phyloP scores from a whole-genome alignment of 2,113 vertebrate species.

The Equus przewalskii region DNA sequence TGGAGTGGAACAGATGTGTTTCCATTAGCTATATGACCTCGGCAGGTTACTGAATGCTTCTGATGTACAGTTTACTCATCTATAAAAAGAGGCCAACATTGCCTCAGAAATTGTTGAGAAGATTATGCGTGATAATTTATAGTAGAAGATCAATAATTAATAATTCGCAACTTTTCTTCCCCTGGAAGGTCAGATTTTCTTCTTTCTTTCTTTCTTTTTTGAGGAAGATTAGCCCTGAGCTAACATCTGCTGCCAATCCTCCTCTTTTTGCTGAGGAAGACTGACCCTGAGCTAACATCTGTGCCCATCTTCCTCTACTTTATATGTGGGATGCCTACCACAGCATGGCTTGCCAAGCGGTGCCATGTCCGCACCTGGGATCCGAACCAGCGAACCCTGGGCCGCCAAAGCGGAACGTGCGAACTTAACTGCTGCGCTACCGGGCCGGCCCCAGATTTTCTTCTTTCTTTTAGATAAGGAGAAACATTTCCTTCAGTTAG shows the following conservation, averaged over 20 bases:
- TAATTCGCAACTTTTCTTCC: not conserved
- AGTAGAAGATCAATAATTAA: not conserved
- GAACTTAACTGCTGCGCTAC: too few species aligned
- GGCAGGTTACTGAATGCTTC: not conserved
- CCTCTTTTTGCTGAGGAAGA: too few species aligned
- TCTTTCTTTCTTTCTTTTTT: not conserved
- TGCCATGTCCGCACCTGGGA: too few species aligned
- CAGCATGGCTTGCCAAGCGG: too few species aligned
- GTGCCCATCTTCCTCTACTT: too few species aligned
- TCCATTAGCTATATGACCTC: not conserved
- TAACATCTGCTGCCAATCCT: too few species aligned
- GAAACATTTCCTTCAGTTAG: not conserved
- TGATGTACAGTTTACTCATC: not conserved
- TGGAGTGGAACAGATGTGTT: not conserved
- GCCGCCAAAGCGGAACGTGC: too few species aligned
- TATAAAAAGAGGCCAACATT: not conserved
- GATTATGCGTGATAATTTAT: not conserved
- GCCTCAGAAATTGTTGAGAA: not conserved
- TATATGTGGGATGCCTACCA: too few species aligned
- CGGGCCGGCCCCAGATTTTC: not conserved
- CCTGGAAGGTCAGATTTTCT: not conserved
- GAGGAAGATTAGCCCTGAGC: too few species aligned
- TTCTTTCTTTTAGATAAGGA: slow-evolving; percentile 21
- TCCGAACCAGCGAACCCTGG: too few species aligned
- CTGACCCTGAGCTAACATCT: too few species aligned